Conservation (phyloP, 2,888 invertebrate species). For the Meliscaeva auricollis region DNA sequence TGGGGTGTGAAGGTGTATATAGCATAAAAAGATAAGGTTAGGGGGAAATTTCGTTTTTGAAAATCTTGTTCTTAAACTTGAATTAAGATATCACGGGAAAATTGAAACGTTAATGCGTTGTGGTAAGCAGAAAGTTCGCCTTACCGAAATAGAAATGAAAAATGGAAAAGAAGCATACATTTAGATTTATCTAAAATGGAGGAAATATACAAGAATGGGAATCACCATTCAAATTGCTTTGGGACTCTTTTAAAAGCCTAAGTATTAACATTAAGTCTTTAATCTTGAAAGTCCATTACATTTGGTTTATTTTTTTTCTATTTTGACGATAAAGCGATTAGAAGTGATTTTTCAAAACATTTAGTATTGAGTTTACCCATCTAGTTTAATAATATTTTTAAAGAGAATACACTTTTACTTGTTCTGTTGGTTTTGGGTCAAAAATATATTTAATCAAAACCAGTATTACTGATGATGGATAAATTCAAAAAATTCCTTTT, state of each 20-base stretch:
- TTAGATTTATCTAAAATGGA: background rate
- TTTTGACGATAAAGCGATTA: too few relatives aligned
- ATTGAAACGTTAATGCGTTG: constrained; percentile 17
- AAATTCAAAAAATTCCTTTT: too few relatives aligned
- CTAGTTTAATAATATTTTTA: too few relatives aligned
- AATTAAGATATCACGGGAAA: constrained; percentile 7
- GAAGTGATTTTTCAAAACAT: too few relatives aligned
- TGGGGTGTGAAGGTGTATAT: background rate
- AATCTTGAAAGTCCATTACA: background rate
- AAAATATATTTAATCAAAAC: too few relatives aligned
- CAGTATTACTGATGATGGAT: too few relatives aligned
- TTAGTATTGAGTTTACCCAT: too few relatives aligned
- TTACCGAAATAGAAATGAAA: background rate
- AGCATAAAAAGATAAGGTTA: background rate
- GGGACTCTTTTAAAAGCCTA: background rate
- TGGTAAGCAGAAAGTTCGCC: background rate
- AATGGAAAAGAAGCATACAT: background rate
- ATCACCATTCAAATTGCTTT: constrained; percentile 1
- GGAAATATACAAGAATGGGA: background rate
- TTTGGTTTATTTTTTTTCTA: too few relatives aligned
- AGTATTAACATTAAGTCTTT: background rate
- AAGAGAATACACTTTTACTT: too few relatives aligned
- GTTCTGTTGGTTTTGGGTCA: too few relatives aligned
- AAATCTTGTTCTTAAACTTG: background rate
- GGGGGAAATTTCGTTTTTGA: background rate